Conservation (phyloP, 1,140 invertebrate genomes). For the Zelostemma sp. region DNA sequence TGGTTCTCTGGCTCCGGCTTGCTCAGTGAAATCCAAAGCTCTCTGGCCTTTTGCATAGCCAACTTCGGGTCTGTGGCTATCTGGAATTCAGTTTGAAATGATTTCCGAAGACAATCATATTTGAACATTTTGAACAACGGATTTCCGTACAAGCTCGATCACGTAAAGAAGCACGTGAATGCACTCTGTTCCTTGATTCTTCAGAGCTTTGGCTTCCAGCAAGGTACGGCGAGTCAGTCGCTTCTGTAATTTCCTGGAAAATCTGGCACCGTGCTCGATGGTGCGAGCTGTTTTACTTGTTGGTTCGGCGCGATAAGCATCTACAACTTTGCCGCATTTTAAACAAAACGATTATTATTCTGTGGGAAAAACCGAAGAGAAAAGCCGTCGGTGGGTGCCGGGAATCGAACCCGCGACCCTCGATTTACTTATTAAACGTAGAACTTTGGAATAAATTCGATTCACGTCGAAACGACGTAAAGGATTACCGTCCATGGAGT, state of each 20-base stretch:
- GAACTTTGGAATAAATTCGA: no score
- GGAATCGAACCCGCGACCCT: no score
- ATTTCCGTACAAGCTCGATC: constrained; percentile 76
- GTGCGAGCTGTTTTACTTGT: constrained; percentile 76
- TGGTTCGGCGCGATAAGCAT: constrained; percentile 47
- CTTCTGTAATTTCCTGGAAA: constrained; percentile 78
- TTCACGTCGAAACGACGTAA: no score
- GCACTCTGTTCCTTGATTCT: constrained; percentile 82
- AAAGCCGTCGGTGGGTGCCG: no score
- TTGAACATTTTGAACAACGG: no score
- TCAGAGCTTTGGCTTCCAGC: constrained; percentile 80
- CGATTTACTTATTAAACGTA: no score
- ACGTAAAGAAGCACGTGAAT: constrained; percentile 82
- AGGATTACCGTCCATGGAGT: constrained; percentile 62
- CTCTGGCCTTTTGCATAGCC: constrained; percentile 79
- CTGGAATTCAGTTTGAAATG: constrained; percentile 59
- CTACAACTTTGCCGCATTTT: constrained; percentile 21
- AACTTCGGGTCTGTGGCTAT: constrained; percentile 81
- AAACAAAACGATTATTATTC: background rate
- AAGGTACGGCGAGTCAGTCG: constrained; percentile 81
- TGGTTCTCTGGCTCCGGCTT: constrained; percentile 86
- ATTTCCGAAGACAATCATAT: background rate
- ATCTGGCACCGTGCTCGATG: constrained; percentile 80
- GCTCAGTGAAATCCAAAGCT: constrained; percentile 78
- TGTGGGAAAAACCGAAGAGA: no score